Conservation (phyloP, 2,113 vertebrate species). For the Labeo rohita region DNA sequence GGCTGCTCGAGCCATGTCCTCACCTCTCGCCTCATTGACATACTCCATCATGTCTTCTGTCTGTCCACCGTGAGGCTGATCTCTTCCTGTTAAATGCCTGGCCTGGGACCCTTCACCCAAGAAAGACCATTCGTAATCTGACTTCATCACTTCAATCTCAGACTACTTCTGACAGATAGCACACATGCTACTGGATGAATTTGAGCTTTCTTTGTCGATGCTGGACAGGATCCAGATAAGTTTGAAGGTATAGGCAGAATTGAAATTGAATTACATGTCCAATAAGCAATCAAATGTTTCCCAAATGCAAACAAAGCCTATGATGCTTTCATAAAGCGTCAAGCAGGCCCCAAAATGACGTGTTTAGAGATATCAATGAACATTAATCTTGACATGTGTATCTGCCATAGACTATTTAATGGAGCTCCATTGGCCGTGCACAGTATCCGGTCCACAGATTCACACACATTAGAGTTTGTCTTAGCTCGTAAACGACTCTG, state of each 20-base stretch:
- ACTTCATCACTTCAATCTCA: conserved; percentile 30
- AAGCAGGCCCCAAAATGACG: not conserved
- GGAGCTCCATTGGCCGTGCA: not conserved
- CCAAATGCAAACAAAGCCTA: not conserved
- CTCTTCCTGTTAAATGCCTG: conserved; percentile 27
- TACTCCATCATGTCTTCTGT: conserved; percentile 22
- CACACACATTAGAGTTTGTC: not conserved
- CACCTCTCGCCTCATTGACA: conserved; percentile 21
- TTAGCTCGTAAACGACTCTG: not conserved
- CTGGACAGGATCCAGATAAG: conserved; percentile 23
- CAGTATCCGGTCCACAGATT: not conserved
- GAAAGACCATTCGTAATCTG: conserved; percentile 2
- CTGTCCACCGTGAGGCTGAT: not conserved
- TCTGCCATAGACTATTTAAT: not conserved
- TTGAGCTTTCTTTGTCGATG: not conserved
- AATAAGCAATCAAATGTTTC: not conserved
- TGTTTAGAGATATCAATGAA: not conserved
- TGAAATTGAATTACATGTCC: not conserved
- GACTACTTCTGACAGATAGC: conserved; percentile 12
- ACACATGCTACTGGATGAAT: not conserved
- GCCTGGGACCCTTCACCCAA: not conserved
- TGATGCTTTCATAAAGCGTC: not conserved
- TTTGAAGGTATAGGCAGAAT: not conserved
- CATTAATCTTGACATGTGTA: not conserved
- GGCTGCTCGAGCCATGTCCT: conserved; percentile 14